Evolutionary conservation across 2,888 invertebrate genomes (phyloP), one percentile per base, ranked within the genome.

Genomic region (Helicoverpa assulta): DNA sequence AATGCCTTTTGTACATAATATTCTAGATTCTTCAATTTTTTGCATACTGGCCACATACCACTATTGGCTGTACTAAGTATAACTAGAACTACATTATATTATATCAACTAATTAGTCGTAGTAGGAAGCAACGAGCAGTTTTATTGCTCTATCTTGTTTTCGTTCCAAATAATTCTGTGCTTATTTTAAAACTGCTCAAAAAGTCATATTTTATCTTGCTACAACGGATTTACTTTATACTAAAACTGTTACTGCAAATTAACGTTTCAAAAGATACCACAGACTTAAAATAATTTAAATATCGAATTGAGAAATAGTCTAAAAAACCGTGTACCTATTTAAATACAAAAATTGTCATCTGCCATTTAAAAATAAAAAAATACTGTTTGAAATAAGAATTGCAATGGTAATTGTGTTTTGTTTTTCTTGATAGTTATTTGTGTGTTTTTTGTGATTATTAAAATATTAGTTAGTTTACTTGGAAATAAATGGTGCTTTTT

Each of bases 31-130:
- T 47, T 47, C 47, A 5, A 47, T 47, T 47, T 47, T 47, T 47
- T 47, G 5, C 33, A 33, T 33, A 33, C 16, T 43, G 4, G 16
- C 43, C 5, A 10, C 16, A 43, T 16, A n/a, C 47, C n/a, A n/a
- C n/a, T n/a, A n/a, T n/a, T 47, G n/a, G 47, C 16, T 47, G 5
- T n/a, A 47, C 47, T 47, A 4, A 14, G 40, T 40, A 33, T 40
- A 10, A 26, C 26, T 40, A 12, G 12, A 47, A 4, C 10, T 29
- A 8, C 26, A 16, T 70, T 59, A 8, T 29, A 16, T 70, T 59
- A 55, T 12, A 63, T 63, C 70, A 40, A 56, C 2, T 52, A 2
- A 70, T 61, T 59, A n/a, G 55, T 70, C 61, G 43, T 21, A 62
- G 51, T 50, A 52, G 70, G 70, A 70, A 76, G 51, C 26, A 14